Base-by-base conservation (phyloP, 1,140 invertebrate species). In the Achroia grisella region DNA sequence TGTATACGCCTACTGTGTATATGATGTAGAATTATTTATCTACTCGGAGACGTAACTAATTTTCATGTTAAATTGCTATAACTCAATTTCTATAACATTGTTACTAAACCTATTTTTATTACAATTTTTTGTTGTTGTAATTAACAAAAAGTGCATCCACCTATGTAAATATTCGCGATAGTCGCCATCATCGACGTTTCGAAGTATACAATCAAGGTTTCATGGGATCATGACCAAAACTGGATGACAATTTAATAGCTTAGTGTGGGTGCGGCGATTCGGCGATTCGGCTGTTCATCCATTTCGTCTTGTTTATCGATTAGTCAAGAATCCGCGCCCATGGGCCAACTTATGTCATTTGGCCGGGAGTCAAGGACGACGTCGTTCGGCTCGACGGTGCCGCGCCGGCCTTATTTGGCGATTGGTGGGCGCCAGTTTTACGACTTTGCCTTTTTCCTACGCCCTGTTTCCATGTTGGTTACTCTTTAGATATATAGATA, bases 351-450 rank as follows among this genome's bases (percentile, higher is more conserved):
- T 81, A 77, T 82, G 80, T 85, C 76, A 79, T 85, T 85, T 82
- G 81, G 78, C 73, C 52, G 68, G 69, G 71, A 80, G 75, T 85
- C 81, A 82, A 85, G 81, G 81, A 74, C 80, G 64, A 53, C 60
- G 62, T 56, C 62, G 65, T 66, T 57, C 69, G 68, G 71, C 69
- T 69, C 70, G 71, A 62, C 69, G 76, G 65, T 74, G 70, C 73
- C 77, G 62, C 66, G 71, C 63, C 70, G 70, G 68, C 78, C 80
- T 82, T 82, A 81, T 85, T 85, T 77, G 77, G 77, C 61, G 71
- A 81, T 85, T 78, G 78, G 78, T 82, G 78, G 81, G 77, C 81
- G 75, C 78, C 78, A 74, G 62, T 80, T 85, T 84, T 85, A 85
- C 67, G 77, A 82, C 78, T 79, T 80, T 70, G 75, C 71, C 70